These are phyloP conservation scores for Drosophila serrata DNA, from an alignment of 1,140 invertebrate genomes.

Conservation along the genomic window DNA sequence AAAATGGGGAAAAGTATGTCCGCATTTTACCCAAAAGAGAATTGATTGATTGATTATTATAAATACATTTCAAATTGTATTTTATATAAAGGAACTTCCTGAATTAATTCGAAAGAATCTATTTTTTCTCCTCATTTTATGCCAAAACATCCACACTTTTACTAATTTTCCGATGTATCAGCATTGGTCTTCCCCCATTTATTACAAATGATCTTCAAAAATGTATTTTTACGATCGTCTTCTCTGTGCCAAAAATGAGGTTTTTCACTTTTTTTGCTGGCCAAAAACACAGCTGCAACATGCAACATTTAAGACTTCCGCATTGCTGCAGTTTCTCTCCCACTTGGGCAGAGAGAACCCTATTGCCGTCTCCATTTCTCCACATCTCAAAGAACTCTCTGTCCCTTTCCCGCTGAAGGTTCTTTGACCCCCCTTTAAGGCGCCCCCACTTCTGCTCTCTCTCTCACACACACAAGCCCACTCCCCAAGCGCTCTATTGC, in stretches of 20 bases:
- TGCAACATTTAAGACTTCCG: constrained; percentile 70
- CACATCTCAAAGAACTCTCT: neutral
- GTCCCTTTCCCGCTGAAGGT: constrained; percentile 45
- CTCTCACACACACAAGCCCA: neutral
- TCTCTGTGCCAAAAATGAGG: constrained; percentile 41
- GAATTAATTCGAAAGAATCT: neutral
- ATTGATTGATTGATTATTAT: too few relatives aligned
- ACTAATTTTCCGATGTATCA: neutral
- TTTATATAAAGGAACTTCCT: neutral
- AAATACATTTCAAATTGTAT: neutral
- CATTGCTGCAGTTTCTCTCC: constrained; percentile 61
- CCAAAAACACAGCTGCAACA: constrained; percentile 41
- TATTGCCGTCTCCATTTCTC: constrained; percentile 3
- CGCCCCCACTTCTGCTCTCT: constrained; percentile 40
- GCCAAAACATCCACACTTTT: neutral
- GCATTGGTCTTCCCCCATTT: neutral
- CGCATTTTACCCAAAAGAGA: neutral
- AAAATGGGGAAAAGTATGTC: constrained; percentile 53
- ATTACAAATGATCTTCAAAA: constrained; percentile 27
- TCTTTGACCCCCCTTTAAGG: constrained; percentile 63
- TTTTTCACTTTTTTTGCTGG: constrained; percentile 59
- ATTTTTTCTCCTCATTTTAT: neutral
- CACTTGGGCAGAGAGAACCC: constrained; percentile 12
- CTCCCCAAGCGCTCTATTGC: constrained; percentile 41
- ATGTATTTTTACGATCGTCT: constrained; percentile 23